phyloP scores from a whole-genome alignment of 2,113 vertebrate genomes.

The Spea bombifrons region DNA sequence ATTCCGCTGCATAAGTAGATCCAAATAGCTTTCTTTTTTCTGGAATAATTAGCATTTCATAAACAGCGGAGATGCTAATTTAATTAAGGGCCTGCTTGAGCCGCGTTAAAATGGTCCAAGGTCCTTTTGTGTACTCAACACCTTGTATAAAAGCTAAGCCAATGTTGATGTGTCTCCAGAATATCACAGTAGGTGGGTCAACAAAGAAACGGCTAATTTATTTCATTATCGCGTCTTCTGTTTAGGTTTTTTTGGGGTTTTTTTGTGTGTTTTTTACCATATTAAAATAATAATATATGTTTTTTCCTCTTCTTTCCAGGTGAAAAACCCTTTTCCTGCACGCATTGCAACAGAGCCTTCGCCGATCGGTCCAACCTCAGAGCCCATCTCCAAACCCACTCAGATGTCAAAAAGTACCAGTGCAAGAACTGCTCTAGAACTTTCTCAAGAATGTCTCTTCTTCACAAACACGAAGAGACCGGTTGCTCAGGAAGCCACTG shows the following conservation, averaged over 20 bases:
- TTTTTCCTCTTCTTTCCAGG: conserved; percentile 68
- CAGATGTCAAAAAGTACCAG: conserved; percentile 97
- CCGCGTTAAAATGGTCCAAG: not conserved
- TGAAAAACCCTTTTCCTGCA: conserved; percentile 93
- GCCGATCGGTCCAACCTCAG: conserved; percentile 96
- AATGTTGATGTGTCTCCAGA: too few species aligned
- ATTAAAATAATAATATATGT: conserved; percentile 16
- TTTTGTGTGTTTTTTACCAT: not conserved
- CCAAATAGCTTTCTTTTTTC: not conserved
- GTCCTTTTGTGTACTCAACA: not conserved
- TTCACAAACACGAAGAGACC: conserved; percentile 87
- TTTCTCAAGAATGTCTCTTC: conserved; percentile 97
- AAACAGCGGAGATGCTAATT: not conserved
- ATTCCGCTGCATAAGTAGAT: conserved; percentile 60
- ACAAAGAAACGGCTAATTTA: too few species aligned
- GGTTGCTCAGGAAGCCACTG: conserved; percentile 80
- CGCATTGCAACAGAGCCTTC: conserved; percentile 92
- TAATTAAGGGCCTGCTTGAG: not conserved
- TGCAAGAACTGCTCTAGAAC: conserved; percentile 87
- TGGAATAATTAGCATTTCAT: conserved; percentile 9
- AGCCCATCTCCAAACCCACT: conserved; percentile 96
- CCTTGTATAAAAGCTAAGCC: too few species aligned
- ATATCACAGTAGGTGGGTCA: too few species aligned
- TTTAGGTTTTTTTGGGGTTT: not conserved
- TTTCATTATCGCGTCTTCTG: too few species aligned